Evolutionary conservation across 2,797 vertebrate genomes (phyloP).

Genomic region (Urocyon cinereoargenteus): DNA sequence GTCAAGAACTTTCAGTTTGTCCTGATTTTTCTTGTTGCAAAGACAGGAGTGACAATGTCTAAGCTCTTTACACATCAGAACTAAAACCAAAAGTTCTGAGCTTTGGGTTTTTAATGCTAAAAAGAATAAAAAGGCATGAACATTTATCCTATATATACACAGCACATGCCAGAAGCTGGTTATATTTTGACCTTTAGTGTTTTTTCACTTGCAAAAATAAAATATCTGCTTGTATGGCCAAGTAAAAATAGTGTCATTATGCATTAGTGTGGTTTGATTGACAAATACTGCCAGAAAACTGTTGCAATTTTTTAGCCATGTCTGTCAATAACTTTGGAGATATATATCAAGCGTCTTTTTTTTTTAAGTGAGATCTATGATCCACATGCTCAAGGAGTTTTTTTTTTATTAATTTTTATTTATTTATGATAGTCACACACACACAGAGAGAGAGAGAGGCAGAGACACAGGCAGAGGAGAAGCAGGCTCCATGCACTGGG

Average conservation of each 20-base stretch:
- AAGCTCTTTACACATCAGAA: background rate
- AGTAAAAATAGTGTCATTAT: background rate
- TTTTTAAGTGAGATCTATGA: too few relatives aligned
- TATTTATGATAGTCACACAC: too few relatives aligned
- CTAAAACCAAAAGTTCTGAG: background rate
- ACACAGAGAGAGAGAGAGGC: too few relatives aligned
- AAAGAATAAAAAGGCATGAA: background rate
- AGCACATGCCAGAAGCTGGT: background rate
- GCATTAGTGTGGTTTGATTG: background rate
- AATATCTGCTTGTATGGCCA: background rate
- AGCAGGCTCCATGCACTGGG: too few relatives aligned
- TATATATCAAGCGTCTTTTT: background rate
- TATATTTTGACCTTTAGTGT: background rate
- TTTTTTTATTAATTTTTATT: too few relatives aligned
- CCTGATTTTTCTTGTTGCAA: background rate
- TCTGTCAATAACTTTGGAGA: background rate
- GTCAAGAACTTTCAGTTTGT: background rate
- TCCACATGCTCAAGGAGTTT: too few relatives aligned
- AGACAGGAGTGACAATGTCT: background rate
- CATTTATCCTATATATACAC: background rate
- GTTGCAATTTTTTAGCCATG: background rate
- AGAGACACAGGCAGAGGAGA: too few relatives aligned
- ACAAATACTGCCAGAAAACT: background rate
- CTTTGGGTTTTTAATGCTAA: background rate
- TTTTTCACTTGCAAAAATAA: background rate